Evolutionary conservation across 2,797 vertebrate genomes (phyloP).

Genomic region (Sebastes baramenuke): DNA sequence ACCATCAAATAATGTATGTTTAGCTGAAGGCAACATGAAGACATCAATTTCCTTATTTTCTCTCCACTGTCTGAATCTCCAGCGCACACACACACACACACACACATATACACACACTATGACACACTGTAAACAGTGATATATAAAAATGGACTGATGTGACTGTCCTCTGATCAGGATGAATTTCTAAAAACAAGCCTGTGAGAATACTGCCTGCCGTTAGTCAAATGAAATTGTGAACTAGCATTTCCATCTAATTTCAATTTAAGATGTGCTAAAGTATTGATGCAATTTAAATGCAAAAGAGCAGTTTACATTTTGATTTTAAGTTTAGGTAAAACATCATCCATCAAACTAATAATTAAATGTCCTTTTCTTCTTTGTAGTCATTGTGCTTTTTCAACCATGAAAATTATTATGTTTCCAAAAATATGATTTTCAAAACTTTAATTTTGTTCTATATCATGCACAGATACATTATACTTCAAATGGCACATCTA

Average conservation of each 20-base stretch:
- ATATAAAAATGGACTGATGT: neutral
- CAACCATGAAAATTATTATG: neutral
- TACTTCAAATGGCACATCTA: accelerated
- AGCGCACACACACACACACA: neutral
- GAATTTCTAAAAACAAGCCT: neutral
- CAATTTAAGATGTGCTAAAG: neutral
- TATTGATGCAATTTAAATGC: neutral
- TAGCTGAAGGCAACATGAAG: neutral
- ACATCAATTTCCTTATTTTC: neutral
- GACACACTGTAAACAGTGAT: neutral
- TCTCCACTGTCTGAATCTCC: neutral
- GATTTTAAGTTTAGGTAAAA: neutral
- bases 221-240: neutral
- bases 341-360: neutral
- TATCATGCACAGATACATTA: neutral
- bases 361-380: neutral
- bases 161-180: neutral
- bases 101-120: neutral
- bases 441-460: neutral
- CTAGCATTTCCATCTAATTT: neutral
- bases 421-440: neutral
- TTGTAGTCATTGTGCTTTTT: neutral
- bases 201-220: neutral
- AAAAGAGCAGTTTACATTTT: neutral
- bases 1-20: neutral